Evolutionary conservation across 2,113 vertebrate species (phyloP), one percentile per base, ranked within the genome.

Genomic region (Dasyprocta punctata): DNA sequence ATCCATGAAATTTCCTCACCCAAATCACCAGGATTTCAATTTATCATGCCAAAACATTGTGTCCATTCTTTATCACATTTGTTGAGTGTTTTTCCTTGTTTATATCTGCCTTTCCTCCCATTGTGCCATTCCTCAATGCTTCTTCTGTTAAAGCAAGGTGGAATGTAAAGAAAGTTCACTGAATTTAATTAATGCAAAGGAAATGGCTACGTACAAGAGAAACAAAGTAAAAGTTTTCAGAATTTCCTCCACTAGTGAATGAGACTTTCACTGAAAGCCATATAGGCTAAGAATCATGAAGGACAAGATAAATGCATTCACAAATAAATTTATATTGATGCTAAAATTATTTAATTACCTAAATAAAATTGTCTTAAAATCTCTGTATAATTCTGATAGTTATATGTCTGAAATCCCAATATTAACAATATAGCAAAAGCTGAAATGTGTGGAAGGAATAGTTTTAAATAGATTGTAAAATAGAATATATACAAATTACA

Each of bases 201-300:
- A 98, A 98, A 97, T 98, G 90, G 96, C 98, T 98, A 97, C 97
- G 97, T 81, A 97, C 94, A 98, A 98, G 93, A 98, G 96, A 98
- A 98, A 95, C 80, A 97, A 98, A 92, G 86, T 65, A 4, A 98
- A 98, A 97, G 86, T 75, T 98, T 90, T 90, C 84, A 96, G 91
- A 98, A 81, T 97, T 96, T 94, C 94, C 95, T 97, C 73, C 60
- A 20, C 75, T 97, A 82, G 86, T 98, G 96, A 96, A 90, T 93
- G 58, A 61, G 90, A 97, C 89, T 98, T 97, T 96, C 95, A 95
- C 97, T 97, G 71, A 75, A 63, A 95, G 90, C 20, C 49, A 1
- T 41, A 97, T 96, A 95, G 10, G 38, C 54, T 61, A 86, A 36
- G 36, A 86, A 89, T 90, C 47, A 80, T 17, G 78, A 85, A 83